Percentiles rank a stretch among this genome's conserved stretches.
Evolutionary conservation across 2,888 invertebrate species (phyloP).

Genomic region (Erebia ligea): DNA sequence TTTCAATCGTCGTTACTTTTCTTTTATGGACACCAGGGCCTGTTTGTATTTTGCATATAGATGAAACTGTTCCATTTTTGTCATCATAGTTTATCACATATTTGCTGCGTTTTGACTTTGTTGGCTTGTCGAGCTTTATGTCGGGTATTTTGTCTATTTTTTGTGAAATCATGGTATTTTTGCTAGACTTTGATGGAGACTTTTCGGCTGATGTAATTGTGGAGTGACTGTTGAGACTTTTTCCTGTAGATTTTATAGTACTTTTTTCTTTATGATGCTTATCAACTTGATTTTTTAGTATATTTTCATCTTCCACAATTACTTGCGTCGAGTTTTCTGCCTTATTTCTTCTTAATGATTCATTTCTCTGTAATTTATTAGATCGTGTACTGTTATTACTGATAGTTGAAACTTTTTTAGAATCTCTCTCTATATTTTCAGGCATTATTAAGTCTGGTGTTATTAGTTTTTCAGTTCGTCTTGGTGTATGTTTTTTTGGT

Average conservation of each 20-base stretch:
- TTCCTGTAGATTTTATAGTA: conserved; percentile 38
- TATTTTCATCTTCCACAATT: conserved; percentile 7
- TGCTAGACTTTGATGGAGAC: conserved; percentile 38
- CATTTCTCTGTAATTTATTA: conserved; percentile 13
- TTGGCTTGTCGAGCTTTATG: conserved; percentile 45
- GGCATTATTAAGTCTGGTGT: conserved; percentile 37
- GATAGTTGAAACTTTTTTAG: conserved; percentile 27
- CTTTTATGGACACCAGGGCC: conserved; percentile 56
- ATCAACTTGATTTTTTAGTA: background rate
- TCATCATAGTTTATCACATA: conserved; percentile 78
- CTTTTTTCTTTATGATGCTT: conserved; percentile 14
- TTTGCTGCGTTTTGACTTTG: conserved; percentile 61
- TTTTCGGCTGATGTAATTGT: conserved; percentile 13
- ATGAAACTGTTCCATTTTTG: conserved; percentile 76
- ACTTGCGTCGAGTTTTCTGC: conserved; percentile 1
- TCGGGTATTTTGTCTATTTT: conserved; percentile 37
- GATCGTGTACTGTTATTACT: conserved; percentile 16
- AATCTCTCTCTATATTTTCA: conserved; percentile 15
- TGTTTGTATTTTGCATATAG: conserved; percentile 69
- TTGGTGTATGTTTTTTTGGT: conserved; percentile 30
- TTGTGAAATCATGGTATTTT: conserved; percentile 23
- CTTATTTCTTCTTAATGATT: conserved; percentile 22
- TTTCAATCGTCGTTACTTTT: conserved; percentile 59
- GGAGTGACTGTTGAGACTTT: conserved; percentile 19
- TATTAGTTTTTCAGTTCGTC: conserved; percentile 40